Base-by-base conservation (phyloP, 2,888 invertebrate species). In the Plagodis dolabraria region DNA sequence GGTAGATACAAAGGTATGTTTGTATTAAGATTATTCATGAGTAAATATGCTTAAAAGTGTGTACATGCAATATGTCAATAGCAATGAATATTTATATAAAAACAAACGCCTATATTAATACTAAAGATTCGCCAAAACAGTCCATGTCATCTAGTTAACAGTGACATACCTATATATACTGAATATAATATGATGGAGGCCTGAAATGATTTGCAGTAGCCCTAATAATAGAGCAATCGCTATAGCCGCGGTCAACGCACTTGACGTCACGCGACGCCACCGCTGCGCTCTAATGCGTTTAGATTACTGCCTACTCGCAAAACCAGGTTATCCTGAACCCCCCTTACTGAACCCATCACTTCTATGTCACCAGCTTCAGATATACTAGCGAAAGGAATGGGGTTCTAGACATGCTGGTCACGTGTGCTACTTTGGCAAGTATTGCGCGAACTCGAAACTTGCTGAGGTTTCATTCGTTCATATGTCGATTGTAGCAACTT, bases 201-300 rank as follows among this genome's bases (percentile, higher is more conserved):
- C 65, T 66, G 65, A 65, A 52, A 63, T 66, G 60, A 67, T 69
- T 67, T 64, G 80, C 75, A 79, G 74, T 80, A 87, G 73, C 86
- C 86, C 87, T 87, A 82, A 74, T 82, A 85, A 86, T 87, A 83
- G 81, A 83, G 83, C 85, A 82, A 86, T 85, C 83, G 85, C 84
- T 82, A 72, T 79, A 79, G 76, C 76, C 69, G 83, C 90, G 91
- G 91, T 91, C 91, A 91, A 85, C 76, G 91, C 81, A 84, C 92
- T 77, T 75, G 73, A 76, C 89, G 91, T 89, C 90, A 90, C 90
- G 92, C 86, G 82, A 85, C 86, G 83, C 75, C 82, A 75, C 84
- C 86, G 83, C 75, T 82, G 75, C 84, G 82, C 83, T 86, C 86
- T 89, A 89, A 90, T 89, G 86, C 87, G 86, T 86, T 87, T 87